Evolutionary conservation across 1,140 invertebrate species (phyloP).

Genomic region (Rhopalosiphum padi): DNA sequence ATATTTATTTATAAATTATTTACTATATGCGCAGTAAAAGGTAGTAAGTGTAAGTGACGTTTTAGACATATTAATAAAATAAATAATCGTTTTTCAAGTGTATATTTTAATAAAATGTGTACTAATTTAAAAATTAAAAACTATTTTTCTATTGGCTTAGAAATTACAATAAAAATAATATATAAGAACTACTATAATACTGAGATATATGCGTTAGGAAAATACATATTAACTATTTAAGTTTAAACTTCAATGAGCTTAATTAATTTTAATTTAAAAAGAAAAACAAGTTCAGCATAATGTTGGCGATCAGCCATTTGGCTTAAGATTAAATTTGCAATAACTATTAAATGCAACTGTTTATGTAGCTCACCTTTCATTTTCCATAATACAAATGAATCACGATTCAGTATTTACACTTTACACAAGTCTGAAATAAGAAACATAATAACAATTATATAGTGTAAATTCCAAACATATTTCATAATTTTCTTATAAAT

Average conservation of each 20-base stretch:
- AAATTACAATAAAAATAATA: no score
- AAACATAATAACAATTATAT: background rate
- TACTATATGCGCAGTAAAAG: no score
- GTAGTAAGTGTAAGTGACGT: no score
- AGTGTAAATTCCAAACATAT: background rate
- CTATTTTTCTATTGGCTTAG: no score
- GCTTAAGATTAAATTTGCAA: background rate
- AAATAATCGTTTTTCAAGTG: background rate
- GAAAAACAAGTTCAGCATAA: background rate
- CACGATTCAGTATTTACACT: background rate
- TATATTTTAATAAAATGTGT: background rate
- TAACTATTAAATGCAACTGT: conserved; percentile 9
- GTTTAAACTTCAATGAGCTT: background rate
- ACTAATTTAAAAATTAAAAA: no score
- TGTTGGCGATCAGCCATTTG: conserved; percentile 15
- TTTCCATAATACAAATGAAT: background rate
- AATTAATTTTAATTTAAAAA: background rate
- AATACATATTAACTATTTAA: background rate
- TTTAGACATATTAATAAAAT: background rate
- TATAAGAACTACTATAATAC: background rate
- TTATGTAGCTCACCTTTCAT: conserved; percentile 22
- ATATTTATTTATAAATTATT: no score
- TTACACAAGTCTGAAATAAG: background rate
- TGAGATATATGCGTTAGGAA: background rate
- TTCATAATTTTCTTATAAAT: background rate